Evolutionary conservation across 2,113 vertebrate species (phyloP), one percentile per base, ranked within the genome.

Genomic region (Eira barbara): DNA sequence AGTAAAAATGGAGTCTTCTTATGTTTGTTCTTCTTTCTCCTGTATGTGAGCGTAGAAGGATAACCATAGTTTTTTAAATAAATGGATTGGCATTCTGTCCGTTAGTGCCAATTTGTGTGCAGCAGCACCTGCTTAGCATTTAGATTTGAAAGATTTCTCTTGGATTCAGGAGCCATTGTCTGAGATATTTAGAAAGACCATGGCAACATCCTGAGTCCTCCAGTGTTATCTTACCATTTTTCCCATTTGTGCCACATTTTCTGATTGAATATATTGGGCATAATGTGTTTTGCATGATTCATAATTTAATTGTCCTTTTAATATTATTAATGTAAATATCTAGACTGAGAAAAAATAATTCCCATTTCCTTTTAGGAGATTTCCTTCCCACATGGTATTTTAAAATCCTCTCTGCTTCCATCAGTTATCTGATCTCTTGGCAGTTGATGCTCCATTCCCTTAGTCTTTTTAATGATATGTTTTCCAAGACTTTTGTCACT

Each of bases 401-500:
- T 94, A 69, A 92, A 74, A 85, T 96, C 74, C 83, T 31, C 82
- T 88, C 84, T 90, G 15, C 49, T 29, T 93, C 17, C 3, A 10
- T 91, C 71, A 63, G 34, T 92, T 91, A 63, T 96, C 89, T 94
- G 91, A 87, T 92, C 34, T 36, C 2, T 78, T 73, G 6, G 23
- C 17, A 7, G 12, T 93, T 42, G 13, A 36, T 8, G 6, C 82
- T 97, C 4, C 57, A 27, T 97, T 98, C 61, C 96, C 81, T 86
- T 87, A 96, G 11, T 91, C 95, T 96, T 69, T 91, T 45, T 87
- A 95, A 97, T 49, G 63, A 73, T 57, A 23, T 94, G 89, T 90
- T 97, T 98, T 97, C 88, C 86, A 80, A 97, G 86, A 1, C 45
- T 97, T 97, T 95, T 87, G 89, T 11, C 21, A 45, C 96, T 92